Conservation (phyloP, 1,140 invertebrate genomes). For the Galendromus occidentalis region DNA sequence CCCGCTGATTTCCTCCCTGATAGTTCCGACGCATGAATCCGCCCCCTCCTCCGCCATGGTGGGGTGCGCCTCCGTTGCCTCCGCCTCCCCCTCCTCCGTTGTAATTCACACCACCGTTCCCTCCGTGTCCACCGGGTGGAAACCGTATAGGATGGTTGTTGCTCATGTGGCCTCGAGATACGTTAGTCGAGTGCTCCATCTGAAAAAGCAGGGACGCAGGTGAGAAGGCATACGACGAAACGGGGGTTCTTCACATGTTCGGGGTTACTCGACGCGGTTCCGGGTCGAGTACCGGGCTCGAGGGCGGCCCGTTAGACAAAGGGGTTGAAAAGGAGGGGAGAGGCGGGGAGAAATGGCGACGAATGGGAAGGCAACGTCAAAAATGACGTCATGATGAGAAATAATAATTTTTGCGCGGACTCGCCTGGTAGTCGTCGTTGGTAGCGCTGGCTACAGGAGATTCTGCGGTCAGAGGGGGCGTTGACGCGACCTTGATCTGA, state of each 20-base stretch:
- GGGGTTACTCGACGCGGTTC: no score
- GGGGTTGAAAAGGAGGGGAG: no score
- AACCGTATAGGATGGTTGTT: not conserved
- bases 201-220: not conserved
- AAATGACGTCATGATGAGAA: no score
- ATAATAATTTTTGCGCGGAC: not conserved
- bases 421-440: not conserved
- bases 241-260: no score
- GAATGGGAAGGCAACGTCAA: no score
- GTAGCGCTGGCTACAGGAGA: not conserved
- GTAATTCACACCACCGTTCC: not conserved
- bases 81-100: conserved; percentile 6
- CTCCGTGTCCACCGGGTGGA: not conserved
- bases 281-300: no score
- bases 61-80: not conserved
- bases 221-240: not conserved
- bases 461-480: conserved; percentile 1
- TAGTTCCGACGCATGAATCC: not conserved
- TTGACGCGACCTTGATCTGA: not conserved
- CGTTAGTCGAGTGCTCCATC: not conserved
- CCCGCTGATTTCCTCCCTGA: not conserved
- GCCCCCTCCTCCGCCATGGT: not conserved
- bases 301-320: no score
- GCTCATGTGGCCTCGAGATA: not conserved
- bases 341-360: no score